A percentile compares a stretch with the other conserved stretches of the same genome.
phyloP scores from a whole-genome alignment of 1,140 invertebrate species.

The Microplitis demolitor region DNA sequence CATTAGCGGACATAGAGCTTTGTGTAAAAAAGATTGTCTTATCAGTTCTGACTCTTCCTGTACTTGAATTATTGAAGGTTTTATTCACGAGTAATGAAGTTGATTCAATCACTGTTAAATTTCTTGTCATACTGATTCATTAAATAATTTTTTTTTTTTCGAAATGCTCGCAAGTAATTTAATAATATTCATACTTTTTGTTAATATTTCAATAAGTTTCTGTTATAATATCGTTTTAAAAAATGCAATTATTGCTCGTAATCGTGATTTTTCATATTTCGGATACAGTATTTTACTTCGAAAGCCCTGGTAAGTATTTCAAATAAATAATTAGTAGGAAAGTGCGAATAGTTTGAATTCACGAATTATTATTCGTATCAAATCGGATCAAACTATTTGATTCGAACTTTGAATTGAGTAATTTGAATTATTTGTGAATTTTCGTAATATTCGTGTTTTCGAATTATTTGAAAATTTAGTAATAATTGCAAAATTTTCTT shows the following conservation, averaged over 20 bases:
- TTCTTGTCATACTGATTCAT: neutral
- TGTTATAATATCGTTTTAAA: conserved; percentile 41
- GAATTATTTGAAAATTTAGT: too few species aligned
- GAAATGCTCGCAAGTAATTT: neutral
- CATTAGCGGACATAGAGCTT: neutral
- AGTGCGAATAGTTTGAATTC: too few species aligned
- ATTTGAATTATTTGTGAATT: too few species aligned
- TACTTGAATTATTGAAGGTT: conserved; percentile 14
- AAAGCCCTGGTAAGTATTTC: conserved; percentile 6
- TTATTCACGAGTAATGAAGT: neutral
- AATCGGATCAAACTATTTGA: too few species aligned
- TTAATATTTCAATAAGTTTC: neutral
- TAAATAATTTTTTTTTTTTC: conserved; percentile 1
- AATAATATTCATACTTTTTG: conserved; percentile 18
- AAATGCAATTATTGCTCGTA: conserved; percentile 29
- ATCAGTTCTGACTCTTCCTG: conserved; percentile 21
- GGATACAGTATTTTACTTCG: conserved; percentile 43
- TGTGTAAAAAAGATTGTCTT: conserved; percentile 20
- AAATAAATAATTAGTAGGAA: too few species aligned
- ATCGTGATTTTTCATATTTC: conserved; percentile 35
- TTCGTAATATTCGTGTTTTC: too few species aligned
- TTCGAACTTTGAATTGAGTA: too few species aligned
- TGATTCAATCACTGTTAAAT: neutral
- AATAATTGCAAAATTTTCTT: too few species aligned
- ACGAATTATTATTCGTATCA: too few species aligned